Conservation (phyloP, 1,140 invertebrate genomes). For the Melitaea cinxia region DNA sequence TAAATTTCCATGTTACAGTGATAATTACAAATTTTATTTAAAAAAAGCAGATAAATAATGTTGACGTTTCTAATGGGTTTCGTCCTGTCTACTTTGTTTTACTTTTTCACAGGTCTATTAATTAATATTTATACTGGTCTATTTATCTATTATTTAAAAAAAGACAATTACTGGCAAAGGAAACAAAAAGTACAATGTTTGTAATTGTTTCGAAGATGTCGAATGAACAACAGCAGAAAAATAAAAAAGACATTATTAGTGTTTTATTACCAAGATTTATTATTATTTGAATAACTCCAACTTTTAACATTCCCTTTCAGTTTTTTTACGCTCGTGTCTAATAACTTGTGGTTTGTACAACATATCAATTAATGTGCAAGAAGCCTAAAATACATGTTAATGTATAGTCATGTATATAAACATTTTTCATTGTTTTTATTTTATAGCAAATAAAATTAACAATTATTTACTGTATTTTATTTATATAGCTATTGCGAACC, state of each 20-base stretch:
- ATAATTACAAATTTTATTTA: no score
- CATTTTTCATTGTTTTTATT: slow-evolving; percentile 1
- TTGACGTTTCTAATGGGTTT: no score
- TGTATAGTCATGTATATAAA: slow-evolving; percentile 2
- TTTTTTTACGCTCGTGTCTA: slow-evolving; percentile 41
- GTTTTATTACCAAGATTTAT: slow-evolving; percentile 64
- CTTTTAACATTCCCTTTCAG: slow-evolving; percentile 46
- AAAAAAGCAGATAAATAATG: no score
- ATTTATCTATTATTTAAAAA: no score
- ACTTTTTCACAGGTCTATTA: no score
- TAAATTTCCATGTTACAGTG: no score
- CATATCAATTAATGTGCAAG: slow-evolving; percentile 2
- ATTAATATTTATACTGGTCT: no score
- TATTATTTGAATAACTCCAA: slow-evolving; percentile 57
- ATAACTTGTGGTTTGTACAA: slow-evolving; percentile 30
- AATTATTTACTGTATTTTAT: not conserved
- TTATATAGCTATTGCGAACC: not conserved
- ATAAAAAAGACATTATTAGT: slow-evolving; percentile 38
- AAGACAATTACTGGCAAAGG: no score
- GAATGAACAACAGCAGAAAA: not conserved
- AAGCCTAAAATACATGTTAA: not conserved
- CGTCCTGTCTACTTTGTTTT: no score
- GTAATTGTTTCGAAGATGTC: not conserved
- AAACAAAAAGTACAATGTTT: no score
- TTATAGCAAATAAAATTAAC: slow-evolving; percentile 15